Evolutionary conservation across 2,888 invertebrate genomes (phyloP).

Genomic region (Idaea aversata): DNA sequence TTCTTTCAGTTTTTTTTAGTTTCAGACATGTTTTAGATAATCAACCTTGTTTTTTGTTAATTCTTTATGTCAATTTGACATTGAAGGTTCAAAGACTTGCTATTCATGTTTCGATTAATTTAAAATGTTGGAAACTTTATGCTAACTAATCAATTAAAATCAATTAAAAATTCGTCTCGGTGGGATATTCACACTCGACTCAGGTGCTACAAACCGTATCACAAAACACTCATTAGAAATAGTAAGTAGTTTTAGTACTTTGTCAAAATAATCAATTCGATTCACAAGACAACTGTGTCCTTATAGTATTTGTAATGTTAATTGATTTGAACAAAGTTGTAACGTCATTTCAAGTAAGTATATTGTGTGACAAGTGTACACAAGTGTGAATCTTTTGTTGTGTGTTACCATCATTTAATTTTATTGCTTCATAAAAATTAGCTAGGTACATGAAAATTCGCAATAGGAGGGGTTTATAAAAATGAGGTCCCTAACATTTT

Average conservation of each 20-base stretch:
- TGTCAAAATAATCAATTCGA: too few species aligned
- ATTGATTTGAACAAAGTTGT: too few species aligned
- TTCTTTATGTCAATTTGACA: slow-evolving; percentile 12
- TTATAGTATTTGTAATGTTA: too few species aligned
- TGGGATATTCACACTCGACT: neutral
- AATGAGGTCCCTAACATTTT: too few species aligned
- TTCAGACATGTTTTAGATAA: neutral
- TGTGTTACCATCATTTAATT: too few species aligned
- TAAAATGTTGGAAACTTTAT: slow-evolving; percentile 11
- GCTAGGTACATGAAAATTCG: neutral
- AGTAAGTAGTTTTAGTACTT: too few species aligned
- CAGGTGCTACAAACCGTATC: too few species aligned
- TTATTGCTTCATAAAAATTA: too few species aligned
- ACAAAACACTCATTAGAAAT: too few species aligned
- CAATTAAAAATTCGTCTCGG: neutral
- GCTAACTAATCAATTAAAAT: neutral
- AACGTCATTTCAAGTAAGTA: too few species aligned
- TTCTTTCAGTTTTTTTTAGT: neutral
- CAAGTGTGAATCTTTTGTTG: neutral
- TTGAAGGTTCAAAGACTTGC: slow-evolving; percentile 27
- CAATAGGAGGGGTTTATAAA: neutral
- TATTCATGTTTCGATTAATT: slow-evolving; percentile 11
- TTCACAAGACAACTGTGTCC: too few species aligned
- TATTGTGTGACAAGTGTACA: neutral
- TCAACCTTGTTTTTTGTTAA: neutral